A percentile compares a stretch with the other conserved stretches of the same genome.
Evolutionary conservation across 2,888 invertebrate species (phyloP).

Genomic region (Oithona nana): DNA sequence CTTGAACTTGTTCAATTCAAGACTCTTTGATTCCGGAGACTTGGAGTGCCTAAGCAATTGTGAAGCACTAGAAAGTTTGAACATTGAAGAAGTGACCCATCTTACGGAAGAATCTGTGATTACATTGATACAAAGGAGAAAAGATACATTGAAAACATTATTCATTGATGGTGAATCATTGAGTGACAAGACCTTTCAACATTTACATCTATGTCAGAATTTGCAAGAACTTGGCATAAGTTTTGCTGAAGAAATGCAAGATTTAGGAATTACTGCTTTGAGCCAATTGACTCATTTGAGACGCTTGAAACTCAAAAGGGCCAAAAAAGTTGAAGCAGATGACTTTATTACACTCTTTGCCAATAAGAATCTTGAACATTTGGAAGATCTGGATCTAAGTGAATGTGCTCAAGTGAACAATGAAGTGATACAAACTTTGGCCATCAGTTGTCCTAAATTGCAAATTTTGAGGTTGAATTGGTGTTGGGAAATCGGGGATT

Average conservation of each 20-base stretch:
- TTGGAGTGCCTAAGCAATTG: not conserved
- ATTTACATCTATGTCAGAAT: not conserved
- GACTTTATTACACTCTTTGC: not conserved
- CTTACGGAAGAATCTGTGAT: not conserved
- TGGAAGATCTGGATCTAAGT: not conserved
- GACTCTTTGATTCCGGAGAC: not conserved
- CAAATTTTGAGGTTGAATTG: not conserved
- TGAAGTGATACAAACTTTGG: not conserved
- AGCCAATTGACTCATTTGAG: not conserved
- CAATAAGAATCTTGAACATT: not conserved
- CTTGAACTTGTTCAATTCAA: not conserved
- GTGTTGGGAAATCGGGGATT: not conserved
- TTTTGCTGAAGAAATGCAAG: not conserved
- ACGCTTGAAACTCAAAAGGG: not conserved
- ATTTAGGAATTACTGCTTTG: not conserved
- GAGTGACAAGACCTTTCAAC: not conserved
- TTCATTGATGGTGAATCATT: not conserved
- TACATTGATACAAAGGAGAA: not conserved
- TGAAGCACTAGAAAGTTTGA: not conserved
- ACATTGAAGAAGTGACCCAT: not conserved
- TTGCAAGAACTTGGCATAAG: not conserved
- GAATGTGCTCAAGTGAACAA: not conserved
- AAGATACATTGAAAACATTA: not conserved
- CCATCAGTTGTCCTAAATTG: not conserved
- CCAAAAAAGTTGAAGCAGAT: not conserved